Conservation (phyloP, 2,797 vertebrate species). For the Hafferia zeledoni region DNA sequence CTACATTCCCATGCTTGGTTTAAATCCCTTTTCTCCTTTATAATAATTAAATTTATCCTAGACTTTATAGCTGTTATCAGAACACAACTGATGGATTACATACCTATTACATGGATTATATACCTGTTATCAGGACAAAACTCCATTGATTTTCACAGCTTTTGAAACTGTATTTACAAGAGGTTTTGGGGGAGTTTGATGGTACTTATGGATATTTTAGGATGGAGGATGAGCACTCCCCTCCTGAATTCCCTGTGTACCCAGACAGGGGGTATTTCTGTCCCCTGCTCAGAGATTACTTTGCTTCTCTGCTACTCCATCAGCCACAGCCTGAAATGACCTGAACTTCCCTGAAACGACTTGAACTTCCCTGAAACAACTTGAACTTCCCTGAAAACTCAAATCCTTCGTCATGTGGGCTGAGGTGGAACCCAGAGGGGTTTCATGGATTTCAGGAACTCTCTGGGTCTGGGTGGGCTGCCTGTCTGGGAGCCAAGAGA, state of each 20-base stretch:
- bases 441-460: neutral
- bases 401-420: neutral
- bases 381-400: neutral
- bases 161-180: neutral
- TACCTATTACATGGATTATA: neutral
- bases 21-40: neutral
- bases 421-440: neutral
- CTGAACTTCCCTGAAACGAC: no score
- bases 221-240: neutral
- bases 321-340: neutral
- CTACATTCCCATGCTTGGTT: neutral
- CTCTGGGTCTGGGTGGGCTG: neutral
- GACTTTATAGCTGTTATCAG: no score
- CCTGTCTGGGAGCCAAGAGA: rapidly evolving
- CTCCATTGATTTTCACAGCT: neutral
- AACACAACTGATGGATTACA: neutral
- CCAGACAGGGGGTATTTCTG: neutral
- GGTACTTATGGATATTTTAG: neutral
- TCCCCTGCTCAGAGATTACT: neutral
- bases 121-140: neutral
- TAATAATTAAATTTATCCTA: rapidly evolving
- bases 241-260: neutral
- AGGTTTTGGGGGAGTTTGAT: rapidly evolving
- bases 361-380: no score
- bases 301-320: neutral